These are phyloP conservation scores for Hemiscyllium ocellatum DNA, from an alignment of 2,113 vertebrate genomes.

Conservation along the genomic window DNA sequence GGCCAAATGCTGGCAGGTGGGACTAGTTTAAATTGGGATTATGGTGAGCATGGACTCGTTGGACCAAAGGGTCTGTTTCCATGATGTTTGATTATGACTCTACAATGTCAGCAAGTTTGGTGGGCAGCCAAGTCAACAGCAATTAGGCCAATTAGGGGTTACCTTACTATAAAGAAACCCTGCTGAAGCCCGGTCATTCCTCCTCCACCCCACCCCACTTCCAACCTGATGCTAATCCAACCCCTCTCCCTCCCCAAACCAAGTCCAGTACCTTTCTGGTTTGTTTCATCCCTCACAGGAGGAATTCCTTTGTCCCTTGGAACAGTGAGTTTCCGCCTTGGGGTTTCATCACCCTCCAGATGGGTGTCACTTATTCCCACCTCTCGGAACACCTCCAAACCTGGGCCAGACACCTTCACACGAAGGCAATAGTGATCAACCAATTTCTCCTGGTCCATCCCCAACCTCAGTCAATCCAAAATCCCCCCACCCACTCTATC, in stretches of 20 bases:
- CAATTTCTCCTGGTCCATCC: not conserved
- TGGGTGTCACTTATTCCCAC: conserved; percentile 41
- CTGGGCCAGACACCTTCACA: conserved; percentile 26
- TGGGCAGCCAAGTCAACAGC: too few relatives aligned
- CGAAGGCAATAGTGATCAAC: not conserved
- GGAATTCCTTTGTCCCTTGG: conserved; percentile 41
- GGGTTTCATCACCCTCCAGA: conserved; percentile 38
- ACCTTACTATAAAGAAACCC: too few relatives aligned
- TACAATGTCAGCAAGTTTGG: too few relatives aligned
- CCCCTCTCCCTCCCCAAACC: not conserved
- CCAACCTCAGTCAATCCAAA: not conserved
- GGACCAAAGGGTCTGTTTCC: too few relatives aligned
- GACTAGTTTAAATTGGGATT: too few relatives aligned
- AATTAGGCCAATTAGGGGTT: too few relatives aligned
- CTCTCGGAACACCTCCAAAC: conserved; percentile 40
- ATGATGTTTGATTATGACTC: too few relatives aligned
- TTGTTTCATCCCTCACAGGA: conserved; percentile 39
- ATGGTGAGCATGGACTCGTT: too few relatives aligned
- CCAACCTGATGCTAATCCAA: not conserved
- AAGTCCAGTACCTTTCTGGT: conserved; percentile 37
- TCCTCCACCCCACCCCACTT: not conserved
- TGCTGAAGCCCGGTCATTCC: too few relatives aligned
- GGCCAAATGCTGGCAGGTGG: too few relatives aligned
- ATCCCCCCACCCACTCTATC: not conserved
- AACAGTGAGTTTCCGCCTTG: conserved; percentile 38